Evolutionary conservation across 2,888 invertebrate species (phyloP).

Genomic region (Eilema depressum): DNA sequence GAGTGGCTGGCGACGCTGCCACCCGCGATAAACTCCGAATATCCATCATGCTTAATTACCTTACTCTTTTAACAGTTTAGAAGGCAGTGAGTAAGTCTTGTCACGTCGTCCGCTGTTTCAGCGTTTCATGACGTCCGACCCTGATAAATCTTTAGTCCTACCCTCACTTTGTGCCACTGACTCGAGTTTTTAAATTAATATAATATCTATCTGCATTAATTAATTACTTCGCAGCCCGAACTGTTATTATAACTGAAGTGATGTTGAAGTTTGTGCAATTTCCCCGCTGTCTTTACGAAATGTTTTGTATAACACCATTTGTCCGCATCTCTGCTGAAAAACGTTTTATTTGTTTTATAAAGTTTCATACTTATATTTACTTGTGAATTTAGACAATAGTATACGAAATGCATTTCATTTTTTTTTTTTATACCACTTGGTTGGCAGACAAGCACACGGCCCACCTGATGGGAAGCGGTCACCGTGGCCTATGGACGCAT

Average conservation of each 20-base stretch:
- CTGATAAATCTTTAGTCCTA: constrained; percentile 62
- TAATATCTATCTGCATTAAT: constrained; percentile 50
- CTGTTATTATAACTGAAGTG: constrained; percentile 36
- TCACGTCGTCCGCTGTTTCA: constrained; percentile 70
- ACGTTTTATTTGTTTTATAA: not conserved
- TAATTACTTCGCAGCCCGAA: constrained; percentile 43
- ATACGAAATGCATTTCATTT: not conserved
- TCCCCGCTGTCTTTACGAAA: constrained; percentile 25
- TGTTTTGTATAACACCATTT: constrained; percentile 17
- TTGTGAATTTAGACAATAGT: not conserved
- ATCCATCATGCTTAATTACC: constrained; percentile 85
- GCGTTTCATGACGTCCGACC: constrained; percentile 57
- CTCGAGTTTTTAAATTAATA: constrained; percentile 55
- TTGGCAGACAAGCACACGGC: too few relatives aligned
- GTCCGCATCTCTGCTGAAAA: constrained; percentile 1
- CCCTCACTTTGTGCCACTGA: constrained; percentile 50
- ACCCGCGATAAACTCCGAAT: constrained; percentile 80
- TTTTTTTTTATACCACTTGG: too few relatives aligned
- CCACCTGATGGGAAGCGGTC: too few relatives aligned
- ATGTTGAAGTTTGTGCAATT: constrained; percentile 23
- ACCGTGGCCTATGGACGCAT: too few relatives aligned
- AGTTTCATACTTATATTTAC: not conserved
- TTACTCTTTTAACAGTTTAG: constrained; percentile 80
- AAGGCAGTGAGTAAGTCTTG: constrained; percentile 71
- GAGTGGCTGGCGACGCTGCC: constrained; percentile 71